A percentile compares a stretch with the other conserved stretches of the same genome.
Conservation (phyloP, 2,888 invertebrate species). For the Dyspetes luteomarginatus region DNA sequence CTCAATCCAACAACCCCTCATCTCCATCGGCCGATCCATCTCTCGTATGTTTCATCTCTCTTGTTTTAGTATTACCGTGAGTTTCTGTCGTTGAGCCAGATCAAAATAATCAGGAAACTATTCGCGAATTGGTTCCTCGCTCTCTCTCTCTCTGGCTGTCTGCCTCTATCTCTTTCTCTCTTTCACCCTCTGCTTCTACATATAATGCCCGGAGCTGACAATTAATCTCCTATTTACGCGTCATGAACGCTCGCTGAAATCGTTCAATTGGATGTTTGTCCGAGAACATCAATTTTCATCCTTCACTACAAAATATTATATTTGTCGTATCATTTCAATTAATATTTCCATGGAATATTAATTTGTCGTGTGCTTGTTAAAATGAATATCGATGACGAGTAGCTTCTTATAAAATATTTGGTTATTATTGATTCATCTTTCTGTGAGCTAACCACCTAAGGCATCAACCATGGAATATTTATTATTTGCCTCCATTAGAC, state of each 20-base stretch:
- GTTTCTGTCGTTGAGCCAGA: background rate
- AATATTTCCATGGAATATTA: too few relatives aligned
- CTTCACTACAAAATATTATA: too few relatives aligned
- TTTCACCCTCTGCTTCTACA: background rate
- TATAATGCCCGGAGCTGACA: background rate
- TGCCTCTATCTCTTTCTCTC: too few relatives aligned
- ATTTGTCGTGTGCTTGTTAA: background rate
- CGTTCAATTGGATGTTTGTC: background rate
- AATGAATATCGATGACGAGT: conserved; percentile 7
- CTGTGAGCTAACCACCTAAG: too few relatives aligned
- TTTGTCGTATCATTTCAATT: too few relatives aligned
- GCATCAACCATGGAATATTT: too few relatives aligned
- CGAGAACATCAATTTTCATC: too few relatives aligned
- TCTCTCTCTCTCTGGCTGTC: background rate
- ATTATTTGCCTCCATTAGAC: too few relatives aligned
- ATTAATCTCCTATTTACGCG: conserved; percentile 9
- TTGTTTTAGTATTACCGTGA: background rate
- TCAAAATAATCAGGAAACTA: conserved; percentile 17
- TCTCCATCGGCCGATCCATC: background rate
- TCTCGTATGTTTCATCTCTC: background rate
- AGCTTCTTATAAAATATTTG: too few relatives aligned
- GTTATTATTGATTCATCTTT: too few relatives aligned
- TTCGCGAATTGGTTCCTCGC: background rate
- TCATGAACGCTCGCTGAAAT: conserved; percentile 1
- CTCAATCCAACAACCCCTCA: conserved; percentile 19